Percentiles rank a stretch among this genome's conserved stretches.
These are phyloP conservation scores for Orius laevigatus DNA, from an alignment of 1,140 invertebrate species.

Conservation along the genomic window DNA sequence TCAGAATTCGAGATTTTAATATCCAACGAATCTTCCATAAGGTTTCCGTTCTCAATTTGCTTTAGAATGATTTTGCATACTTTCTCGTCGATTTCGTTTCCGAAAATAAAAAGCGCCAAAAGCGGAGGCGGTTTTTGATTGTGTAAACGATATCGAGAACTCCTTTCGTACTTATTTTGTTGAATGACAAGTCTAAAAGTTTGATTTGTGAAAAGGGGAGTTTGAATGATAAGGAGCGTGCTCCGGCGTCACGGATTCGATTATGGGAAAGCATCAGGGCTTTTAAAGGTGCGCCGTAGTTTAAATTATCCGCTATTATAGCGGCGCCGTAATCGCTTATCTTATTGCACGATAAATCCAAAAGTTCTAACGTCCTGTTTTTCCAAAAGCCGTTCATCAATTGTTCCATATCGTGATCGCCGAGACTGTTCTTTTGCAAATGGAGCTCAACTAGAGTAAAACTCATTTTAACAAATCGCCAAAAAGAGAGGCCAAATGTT, in stretches of 20 bases:
- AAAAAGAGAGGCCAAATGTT: too few relatives aligned
- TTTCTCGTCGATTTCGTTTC: constrained; percentile 25
- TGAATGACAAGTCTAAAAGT: constrained; percentile 34
- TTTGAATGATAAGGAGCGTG: constrained; percentile 29
- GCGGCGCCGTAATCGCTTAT: constrained; percentile 36
- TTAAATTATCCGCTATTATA: constrained; percentile 33
- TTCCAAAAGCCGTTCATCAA: constrained; percentile 30
- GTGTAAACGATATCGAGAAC: constrained; percentile 32
- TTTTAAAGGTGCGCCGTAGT: constrained; percentile 28
- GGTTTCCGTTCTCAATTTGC: too few relatives aligned
- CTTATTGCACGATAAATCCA: constrained; percentile 38
- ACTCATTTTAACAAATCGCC: too few relatives aligned
- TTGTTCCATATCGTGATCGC: constrained; percentile 36
- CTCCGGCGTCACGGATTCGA: constrained; percentile 33
- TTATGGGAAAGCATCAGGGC: constrained; percentile 36
- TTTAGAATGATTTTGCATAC: too few relatives aligned
- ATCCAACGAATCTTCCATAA: too few relatives aligned
- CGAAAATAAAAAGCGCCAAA: constrained; percentile 34
- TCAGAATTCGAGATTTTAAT: too few relatives aligned
- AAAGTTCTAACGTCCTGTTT: constrained; percentile 31
- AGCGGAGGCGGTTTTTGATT: constrained; percentile 33
- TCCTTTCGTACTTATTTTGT: constrained; percentile 32
- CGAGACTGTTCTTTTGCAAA: constrained; percentile 38
- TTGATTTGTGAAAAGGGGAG: constrained; percentile 35
- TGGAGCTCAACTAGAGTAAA: constrained; percentile 31